phyloP scores from a whole-genome alignment of 2,888 invertebrate species.

The Eledona agricola region DNA sequence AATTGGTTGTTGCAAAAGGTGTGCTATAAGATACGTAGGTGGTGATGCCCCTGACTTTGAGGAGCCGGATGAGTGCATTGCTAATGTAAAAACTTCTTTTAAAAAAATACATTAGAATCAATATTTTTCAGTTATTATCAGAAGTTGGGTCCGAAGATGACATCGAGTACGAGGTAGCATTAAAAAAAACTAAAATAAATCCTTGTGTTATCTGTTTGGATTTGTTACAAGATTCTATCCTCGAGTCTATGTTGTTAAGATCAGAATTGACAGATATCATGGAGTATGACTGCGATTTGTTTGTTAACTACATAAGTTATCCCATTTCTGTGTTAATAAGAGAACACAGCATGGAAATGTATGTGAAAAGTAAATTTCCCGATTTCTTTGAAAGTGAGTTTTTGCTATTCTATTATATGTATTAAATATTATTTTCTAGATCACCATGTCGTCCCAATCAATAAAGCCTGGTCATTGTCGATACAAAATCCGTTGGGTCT shows the following conservation, averaged over 20 bases:
- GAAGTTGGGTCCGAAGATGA: no score
- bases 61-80: constrained; percentile 2
- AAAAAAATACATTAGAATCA: constrained; percentile 2
- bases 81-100: constrained; percentile 2
- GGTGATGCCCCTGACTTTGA: constrained; percentile 8
- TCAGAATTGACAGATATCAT: constrained; percentile 64
- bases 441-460: constrained; percentile 57
- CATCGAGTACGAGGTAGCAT: background rate
- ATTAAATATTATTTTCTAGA: constrained; percentile 31
- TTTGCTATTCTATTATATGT: constrained; percentile 7
- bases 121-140: no score
- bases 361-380: constrained; percentile 67
- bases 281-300: constrained; percentile 72
- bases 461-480: constrained; percentile 37
- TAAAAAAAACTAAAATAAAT: constrained; percentile 57
- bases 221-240: constrained; percentile 69
- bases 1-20: constrained; percentile 18
- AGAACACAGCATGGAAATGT: constrained; percentile 72
- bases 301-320: constrained; percentile 75
- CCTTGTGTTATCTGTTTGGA: constrained; percentile 78
- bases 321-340: constrained; percentile 75
- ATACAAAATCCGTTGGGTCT: constrained; percentile 36
- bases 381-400: constrained; percentile 58
- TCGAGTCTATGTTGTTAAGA: constrained; percentile 65
- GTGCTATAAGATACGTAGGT: constrained; percentile 8